Conservation (phyloP, 2,113 vertebrate species). For the Seriola rivoliana region DNA sequence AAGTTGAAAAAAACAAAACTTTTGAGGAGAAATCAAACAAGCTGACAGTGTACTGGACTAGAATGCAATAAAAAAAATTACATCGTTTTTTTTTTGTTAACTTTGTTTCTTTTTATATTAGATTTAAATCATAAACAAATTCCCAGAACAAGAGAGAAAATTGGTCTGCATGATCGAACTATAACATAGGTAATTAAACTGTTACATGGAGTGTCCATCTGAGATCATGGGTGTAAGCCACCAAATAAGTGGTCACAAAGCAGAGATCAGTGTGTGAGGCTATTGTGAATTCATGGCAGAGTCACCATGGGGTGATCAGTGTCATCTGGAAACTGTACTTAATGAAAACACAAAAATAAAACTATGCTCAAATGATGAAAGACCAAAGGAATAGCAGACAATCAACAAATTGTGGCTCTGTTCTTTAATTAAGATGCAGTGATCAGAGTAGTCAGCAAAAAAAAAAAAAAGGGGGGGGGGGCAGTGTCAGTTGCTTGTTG, state of each 20-base stretch:
- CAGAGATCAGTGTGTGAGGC: neutral
- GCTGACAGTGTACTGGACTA: too few species aligned
- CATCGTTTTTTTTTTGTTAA: too few species aligned
- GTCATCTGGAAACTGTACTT: neutral
- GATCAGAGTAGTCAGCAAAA: neutral
- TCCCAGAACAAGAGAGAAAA: neutral
- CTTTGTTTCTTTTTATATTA: neutral
- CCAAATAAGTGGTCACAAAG: neutral
- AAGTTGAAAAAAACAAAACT: too few species aligned
- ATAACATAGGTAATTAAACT: too few species aligned
- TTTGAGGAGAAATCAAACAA: too few species aligned
- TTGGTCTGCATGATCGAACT: too few species aligned
- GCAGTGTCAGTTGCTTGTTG: constrained; percentile 1
- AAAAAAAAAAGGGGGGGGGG: neutral
- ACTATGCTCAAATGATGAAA: neutral
- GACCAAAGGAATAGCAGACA: neutral
- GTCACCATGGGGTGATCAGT: neutral
- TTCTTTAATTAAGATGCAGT: neutral
- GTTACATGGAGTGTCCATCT: neutral
- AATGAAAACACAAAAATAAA: neutral
- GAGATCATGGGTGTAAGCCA: neutral
- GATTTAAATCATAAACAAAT: neutral
- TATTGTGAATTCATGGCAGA: neutral
- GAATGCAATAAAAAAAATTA: neutral
- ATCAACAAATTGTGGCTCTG: neutral